These are phyloP conservation scores for Typhlomys cinereus DNA, from an alignment of 2,113 vertebrate genomes.

Conservation along the genomic window DNA sequence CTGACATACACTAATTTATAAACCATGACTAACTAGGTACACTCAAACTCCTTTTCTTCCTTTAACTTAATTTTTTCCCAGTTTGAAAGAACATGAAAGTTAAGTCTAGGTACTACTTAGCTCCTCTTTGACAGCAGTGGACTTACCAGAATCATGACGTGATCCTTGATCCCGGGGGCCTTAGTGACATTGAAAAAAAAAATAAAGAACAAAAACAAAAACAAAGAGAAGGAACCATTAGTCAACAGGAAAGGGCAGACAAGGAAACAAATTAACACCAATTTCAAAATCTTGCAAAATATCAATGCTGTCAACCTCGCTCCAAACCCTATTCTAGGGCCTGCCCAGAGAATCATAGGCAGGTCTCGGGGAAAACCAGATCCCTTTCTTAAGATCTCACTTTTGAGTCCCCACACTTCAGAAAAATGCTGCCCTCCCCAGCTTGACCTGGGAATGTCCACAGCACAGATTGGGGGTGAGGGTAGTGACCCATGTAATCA, in stretches of 20 bases:
- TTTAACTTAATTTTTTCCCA: not conserved
- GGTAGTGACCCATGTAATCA: conserved; percentile 65
- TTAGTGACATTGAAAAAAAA: conserved; percentile 78
- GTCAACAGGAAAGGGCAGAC: conserved; percentile 47
- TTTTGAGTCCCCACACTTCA: conserved; percentile 70
- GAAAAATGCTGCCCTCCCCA: conserved; percentile 69
- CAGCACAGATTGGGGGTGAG: conserved; percentile 60
- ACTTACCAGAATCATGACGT: conserved; percentile 87
- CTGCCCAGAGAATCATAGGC: conserved; percentile 67
- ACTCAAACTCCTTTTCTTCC: not conserved
- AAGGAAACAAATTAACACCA: conserved; percentile 59
- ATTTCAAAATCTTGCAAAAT: conserved; percentile 52
- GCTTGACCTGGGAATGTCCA: conserved; percentile 71
- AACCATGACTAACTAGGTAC: not conserved
- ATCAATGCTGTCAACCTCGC: conserved; percentile 72
- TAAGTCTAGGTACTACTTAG: not conserved
- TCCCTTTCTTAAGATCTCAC: conserved; percentile 58
- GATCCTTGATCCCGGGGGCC: conserved; percentile 90
- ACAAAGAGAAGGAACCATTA: conserved; percentile 65
- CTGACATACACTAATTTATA: not conserved
- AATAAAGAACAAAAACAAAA: conserved; percentile 65
- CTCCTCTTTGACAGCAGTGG: not conserved
- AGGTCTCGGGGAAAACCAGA: conserved; percentile 50
- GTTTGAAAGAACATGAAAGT: not conserved
- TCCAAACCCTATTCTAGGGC: conserved; percentile 73